Evolutionary conservation across 2,888 invertebrate species (phyloP).

Genomic region (Thalpophila matura): DNA sequence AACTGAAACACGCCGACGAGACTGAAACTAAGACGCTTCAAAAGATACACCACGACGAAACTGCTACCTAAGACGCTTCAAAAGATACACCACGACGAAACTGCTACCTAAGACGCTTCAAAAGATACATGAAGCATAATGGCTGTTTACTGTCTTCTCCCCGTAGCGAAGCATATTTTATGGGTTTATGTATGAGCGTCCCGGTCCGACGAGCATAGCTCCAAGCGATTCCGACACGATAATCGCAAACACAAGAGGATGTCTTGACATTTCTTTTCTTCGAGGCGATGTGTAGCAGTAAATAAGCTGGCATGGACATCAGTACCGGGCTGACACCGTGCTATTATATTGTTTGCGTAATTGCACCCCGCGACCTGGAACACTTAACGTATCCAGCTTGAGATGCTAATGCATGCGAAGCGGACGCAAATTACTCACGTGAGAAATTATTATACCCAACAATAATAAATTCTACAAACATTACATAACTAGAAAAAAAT

Average conservation of each 20-base stretch:
- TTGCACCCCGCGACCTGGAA: conserved; percentile 76
- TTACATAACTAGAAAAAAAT: conserved; percentile 29
- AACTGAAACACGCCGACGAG: too few species aligned
- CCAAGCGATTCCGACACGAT: conserved; percentile 78
- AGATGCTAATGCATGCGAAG: conserved; percentile 82
- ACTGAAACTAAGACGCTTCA: too few species aligned
- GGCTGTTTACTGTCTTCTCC: conserved; percentile 72
- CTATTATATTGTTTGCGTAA: conserved; percentile 88
- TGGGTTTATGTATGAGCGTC: conserved; percentile 64
- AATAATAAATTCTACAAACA: conserved; percentile 42
- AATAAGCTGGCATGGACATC: conserved; percentile 76
- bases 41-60: too few species aligned
- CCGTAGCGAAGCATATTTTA: conserved; percentile 71
- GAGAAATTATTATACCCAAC: conserved; percentile 64
- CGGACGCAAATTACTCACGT: conserved; percentile 76
- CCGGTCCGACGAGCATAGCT: conserved; percentile 71
- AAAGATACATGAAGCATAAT: conserved; percentile 67
- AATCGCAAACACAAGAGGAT: conserved; percentile 76
- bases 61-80: too few species aligned
- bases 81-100: conserved; percentile 55
- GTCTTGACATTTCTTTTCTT: conserved; percentile 81
- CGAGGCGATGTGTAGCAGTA: conserved; percentile 72
- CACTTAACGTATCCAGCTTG: conserved; percentile 73
- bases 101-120: conserved; percentile 59
- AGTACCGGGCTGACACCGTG: conserved; percentile 74